A percentile compares a stretch with the other conserved stretches of the same genome.
These are phyloP conservation scores for Sterrhoptilus dennistouni DNA, from an alignment of 2,113 vertebrate species.

Conservation along the genomic window DNA sequence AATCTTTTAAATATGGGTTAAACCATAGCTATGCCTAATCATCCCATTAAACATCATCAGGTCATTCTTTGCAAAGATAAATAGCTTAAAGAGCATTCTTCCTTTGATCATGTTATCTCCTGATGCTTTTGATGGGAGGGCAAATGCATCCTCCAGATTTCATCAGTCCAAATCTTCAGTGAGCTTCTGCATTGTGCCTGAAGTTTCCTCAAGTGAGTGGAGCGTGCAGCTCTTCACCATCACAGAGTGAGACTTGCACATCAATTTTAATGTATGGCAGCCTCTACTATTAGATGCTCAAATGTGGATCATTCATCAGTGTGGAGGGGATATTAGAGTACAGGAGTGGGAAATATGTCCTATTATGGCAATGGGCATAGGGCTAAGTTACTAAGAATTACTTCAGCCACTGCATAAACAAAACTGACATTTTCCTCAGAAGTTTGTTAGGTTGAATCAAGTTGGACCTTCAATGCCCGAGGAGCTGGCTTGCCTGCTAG, in stretches of 20 bases:
- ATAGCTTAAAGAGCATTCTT: conserved; percentile 44
- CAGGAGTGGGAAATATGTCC: neutral
- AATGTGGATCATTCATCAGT: accelerated
- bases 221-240: neutral
- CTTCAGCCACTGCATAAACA: neutral
- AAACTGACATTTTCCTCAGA: neutral
- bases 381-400: neutral
- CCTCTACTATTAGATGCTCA: neutral
- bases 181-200: neutral
- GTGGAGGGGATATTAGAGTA: neutral
- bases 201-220: neutral
- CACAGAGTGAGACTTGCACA: neutral
- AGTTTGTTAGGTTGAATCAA: neutral
- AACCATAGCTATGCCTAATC: conserved; percentile 36
- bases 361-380: neutral
- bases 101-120: conserved; percentile 50
- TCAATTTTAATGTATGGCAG: neutral
- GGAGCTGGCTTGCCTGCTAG: neutral
- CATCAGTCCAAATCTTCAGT: neutral
- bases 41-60: conserved; percentile 23
- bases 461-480: neutral
- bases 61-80: conserved; percentile 26
- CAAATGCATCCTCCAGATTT: conserved; percentile 20
- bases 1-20: conserved; percentile 43
- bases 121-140: conserved; percentile 9